Conservation (phyloP, 2,113 vertebrate genomes). For the Podarcis muralis region DNA sequence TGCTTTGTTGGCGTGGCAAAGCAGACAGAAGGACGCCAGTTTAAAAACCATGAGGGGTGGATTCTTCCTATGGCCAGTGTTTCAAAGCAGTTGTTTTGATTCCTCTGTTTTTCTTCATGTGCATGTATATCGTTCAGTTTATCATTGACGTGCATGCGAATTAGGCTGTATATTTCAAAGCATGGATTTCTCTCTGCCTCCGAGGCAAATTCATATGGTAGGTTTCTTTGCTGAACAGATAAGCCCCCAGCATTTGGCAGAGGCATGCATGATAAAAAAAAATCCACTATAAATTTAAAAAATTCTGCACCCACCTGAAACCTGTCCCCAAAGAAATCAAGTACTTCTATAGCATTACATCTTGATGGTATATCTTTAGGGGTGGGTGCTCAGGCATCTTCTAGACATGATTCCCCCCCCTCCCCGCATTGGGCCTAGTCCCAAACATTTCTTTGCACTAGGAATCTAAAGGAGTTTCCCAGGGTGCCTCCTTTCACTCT, state of each 20-base stretch:
- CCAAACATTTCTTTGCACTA: background rate
- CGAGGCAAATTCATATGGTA: background rate
- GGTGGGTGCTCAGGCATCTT: background rate
- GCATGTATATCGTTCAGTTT: background rate
- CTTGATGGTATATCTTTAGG: background rate
- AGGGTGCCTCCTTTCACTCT: background rate
- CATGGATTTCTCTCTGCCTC: background rate
- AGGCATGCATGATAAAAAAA: background rate
- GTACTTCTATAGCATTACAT: background rate
- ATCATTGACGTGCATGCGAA: background rate
- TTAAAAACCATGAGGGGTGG: background rate
- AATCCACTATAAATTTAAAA: background rate
- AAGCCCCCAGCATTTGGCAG: no score
- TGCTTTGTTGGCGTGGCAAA: background rate
- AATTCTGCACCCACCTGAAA: background rate
- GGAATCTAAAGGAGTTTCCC: background rate
- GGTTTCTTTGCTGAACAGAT: background rate
- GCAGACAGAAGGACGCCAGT: background rate
- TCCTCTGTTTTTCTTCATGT: background rate
- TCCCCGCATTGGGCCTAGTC: background rate
- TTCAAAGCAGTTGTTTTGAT: background rate
- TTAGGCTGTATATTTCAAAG: background rate
- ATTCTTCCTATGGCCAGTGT: background rate
- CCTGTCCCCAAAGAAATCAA: background rate
- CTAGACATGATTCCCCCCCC: background rate